Conservation (phyloP, 2,888 invertebrate species). For the Eupithecia centaureata region DNA sequence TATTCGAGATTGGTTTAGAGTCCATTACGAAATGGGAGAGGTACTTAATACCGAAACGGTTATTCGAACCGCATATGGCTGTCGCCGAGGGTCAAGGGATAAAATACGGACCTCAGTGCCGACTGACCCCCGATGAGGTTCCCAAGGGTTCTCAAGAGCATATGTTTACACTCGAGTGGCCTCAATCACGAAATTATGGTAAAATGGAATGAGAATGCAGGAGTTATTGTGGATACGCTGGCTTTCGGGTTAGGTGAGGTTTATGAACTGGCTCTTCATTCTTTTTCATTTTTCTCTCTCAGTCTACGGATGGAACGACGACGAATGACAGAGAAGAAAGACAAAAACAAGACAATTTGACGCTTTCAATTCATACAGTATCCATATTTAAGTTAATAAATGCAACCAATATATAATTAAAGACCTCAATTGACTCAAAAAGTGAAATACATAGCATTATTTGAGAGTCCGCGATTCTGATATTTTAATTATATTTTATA, state of each 20-base stretch:
- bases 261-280: neutral
- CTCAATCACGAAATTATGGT: slow-evolving; percentile 38
- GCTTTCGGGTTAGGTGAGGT: slow-evolving; percentile 1
- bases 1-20: slow-evolving; percentile 17
- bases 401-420: no score
- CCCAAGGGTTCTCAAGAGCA: slow-evolving; percentile 28
- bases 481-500: no score
- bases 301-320: no score
- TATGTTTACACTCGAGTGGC: slow-evolving; percentile 34
- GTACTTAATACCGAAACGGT: slow-evolving; percentile 37
- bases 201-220: slow-evolving; percentile 35
- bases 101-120: slow-evolving; percentile 37
- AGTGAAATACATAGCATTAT: no score
- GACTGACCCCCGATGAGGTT: slow-evolving; percentile 31
- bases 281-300: no score
- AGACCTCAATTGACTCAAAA: no score
- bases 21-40: slow-evolving; percentile 27
- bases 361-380: no score
- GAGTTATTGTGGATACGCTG: slow-evolving; percentile 2
- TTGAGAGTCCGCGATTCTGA: no score
- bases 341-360: neutral
- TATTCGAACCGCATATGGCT: slow-evolving; percentile 36
- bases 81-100: slow-evolving; percentile 33
- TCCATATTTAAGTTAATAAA: no score
- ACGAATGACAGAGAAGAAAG: neutral